These are phyloP conservation scores for Pasiphila rectangulata DNA, from an alignment of 2,888 invertebrate species.

Conservation along the genomic window DNA sequence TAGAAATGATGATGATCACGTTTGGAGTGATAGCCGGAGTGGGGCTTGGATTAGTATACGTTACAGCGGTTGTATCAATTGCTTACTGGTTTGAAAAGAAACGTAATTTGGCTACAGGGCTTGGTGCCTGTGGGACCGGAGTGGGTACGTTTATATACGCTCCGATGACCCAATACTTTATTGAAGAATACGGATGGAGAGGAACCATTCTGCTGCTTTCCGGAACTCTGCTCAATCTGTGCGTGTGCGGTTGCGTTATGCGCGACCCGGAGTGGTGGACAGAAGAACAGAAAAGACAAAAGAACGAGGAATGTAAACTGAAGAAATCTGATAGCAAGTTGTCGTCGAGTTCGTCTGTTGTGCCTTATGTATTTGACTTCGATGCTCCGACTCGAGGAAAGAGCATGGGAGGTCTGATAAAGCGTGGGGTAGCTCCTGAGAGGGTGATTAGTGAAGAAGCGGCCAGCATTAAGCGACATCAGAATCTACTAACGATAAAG, in stretches of 20 bases:
- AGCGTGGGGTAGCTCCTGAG: slow-evolving; percentile 55
- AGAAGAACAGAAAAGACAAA: slow-evolving; percentile 81
- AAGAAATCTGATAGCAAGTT: slow-evolving; percentile 59
- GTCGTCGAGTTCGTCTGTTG: slow-evolving; percentile 76
- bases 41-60: slow-evolving; percentile 91
- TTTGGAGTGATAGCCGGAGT: slow-evolving; percentile 92
- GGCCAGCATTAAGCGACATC: slow-evolving; percentile 53
- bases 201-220: slow-evolving; percentile 90
- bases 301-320: slow-evolving; percentile 45
- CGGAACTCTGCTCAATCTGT: slow-evolving; percentile 91
- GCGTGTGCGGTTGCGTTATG: slow-evolving; percentile 93
- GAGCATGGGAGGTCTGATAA: slow-evolving; percentile 59
- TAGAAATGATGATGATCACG: slow-evolving; percentile 90
- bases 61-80: slow-evolving; percentile 94
- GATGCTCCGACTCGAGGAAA: slow-evolving; percentile 57
- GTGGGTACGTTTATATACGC: slow-evolving; percentile 94
- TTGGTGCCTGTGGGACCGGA: slow-evolving; percentile 94
- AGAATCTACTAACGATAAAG: slow-evolving; percentile 45
- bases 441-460: slow-evolving; percentile 62
- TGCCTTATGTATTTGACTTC: slow-evolving; percentile 65
- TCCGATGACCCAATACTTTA: slow-evolving; percentile 89
- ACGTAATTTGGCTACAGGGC: slow-evolving; percentile 90
- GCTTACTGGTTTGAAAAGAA: slow-evolving; percentile 96
- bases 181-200: slow-evolving; percentile 91
- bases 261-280: slow-evolving; percentile 92